Evolutionary conservation across 2,888 invertebrate genomes (phyloP), one percentile per base, ranked within the genome.

Genomic region (Rhamphomyia laevipes): DNA sequence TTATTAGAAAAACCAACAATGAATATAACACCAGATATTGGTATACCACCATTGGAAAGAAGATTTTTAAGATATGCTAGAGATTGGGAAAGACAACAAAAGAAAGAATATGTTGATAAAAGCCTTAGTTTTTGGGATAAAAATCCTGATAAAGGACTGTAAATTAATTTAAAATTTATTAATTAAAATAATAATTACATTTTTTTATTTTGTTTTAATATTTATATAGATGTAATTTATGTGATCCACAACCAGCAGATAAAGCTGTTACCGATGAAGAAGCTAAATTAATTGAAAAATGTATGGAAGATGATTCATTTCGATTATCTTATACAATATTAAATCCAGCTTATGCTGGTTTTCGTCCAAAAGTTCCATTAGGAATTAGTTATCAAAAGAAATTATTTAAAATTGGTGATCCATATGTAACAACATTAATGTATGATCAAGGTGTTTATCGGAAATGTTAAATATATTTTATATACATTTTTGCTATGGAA

Each of bases 311-410:
- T 12, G 51, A 54, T 4, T 16, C 18, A 3, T 42, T 56, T 3
- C 43, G 56, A 12, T 45, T 49, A 17, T 52, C 57, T 3, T 57
- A 48, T 48, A 41, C 53, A 5, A 21, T 54, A 11, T 49, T 51
- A 44, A 47, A 51, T 5, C 47, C 56, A 0, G 56, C 53, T 5
- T 57, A 57, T 45, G 46, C 50, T n/a, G 56, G 56, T 0, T 53
- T 53, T 47, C 44, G 51, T 5, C 57, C 57, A 2, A 38, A 44
- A 17, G 6, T 54, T 5, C 52, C 57, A 11, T 11, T 43, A 12
- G 54, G 56, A 0, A 51, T 57, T 41, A 43, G 30, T 12, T 45
- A 53, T 9, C 52, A 49, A 9, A 51, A 52, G 35, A 53, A 46
- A 10, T 42, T 45, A 23, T 53, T 56, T 23, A 49, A 49, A 17